Conservation (phyloP, 2,797 vertebrate species). For the Enteromius radiatus region DNA sequence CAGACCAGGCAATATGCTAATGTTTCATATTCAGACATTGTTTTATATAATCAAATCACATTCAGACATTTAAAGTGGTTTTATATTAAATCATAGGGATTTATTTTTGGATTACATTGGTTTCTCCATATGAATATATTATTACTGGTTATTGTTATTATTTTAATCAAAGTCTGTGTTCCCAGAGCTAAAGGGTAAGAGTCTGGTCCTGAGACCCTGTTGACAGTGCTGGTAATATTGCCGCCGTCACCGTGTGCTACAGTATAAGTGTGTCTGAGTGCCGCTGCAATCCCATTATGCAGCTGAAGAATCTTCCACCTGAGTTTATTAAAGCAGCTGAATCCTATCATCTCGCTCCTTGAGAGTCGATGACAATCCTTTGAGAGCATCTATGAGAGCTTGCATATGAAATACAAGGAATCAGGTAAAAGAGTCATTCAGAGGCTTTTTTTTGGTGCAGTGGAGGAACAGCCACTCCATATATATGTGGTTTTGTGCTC, state of each 20-base stretch:
- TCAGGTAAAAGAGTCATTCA: background rate
- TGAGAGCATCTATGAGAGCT: background rate
- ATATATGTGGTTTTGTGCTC: conserved; percentile 65
- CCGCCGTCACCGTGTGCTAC: background rate
- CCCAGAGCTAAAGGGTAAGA: background rate
- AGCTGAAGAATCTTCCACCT: conserved; percentile 12
- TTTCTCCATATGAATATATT: background rate
- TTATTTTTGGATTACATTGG: background rate
- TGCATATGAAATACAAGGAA: background rate
- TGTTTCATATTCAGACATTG: background rate
- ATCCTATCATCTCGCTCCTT: background rate
- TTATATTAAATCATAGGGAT: background rate
- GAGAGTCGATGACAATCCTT: background rate
- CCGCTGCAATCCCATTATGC: background rate
- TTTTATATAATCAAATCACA: background rate
- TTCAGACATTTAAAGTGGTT: background rate
- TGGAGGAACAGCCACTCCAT: conserved; percentile 37
- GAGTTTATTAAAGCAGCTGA: background rate
- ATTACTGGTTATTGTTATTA: background rate
- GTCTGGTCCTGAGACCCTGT: background rate
- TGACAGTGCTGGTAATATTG: background rate
- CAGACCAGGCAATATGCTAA: too few relatives aligned
- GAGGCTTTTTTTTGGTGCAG: background rate
- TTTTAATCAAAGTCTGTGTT: background rate
- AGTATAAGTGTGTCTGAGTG: background rate